phyloP scores from a whole-genome alignment of 2,888 invertebrate genomes.

The Erpobdella octoculata region DNA sequence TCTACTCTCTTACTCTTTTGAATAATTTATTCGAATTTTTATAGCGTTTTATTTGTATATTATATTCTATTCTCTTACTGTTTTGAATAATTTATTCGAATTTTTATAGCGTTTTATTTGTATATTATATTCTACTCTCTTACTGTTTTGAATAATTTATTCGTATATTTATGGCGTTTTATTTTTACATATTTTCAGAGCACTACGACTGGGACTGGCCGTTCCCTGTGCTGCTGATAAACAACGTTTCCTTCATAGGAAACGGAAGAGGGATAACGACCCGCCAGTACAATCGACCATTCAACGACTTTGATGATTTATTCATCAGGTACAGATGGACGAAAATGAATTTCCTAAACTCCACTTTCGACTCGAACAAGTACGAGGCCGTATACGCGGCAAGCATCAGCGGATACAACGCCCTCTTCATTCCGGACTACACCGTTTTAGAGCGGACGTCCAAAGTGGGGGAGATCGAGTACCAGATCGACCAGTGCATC shows the following conservation, averaged over 20 bases:
- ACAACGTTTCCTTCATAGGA: conserved; percentile 32
- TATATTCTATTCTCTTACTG: neutral
- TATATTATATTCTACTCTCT: neutral
- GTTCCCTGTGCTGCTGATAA: conserved; percentile 35
- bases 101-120: neutral
- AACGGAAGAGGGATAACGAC: conserved; percentile 47
- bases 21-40: neutral
- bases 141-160: neutral
- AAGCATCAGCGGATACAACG: conserved; percentile 50
- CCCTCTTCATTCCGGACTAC: conserved; percentile 48
- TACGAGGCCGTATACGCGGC: conserved; percentile 49
- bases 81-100: neutral
- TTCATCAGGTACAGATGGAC: conserved; percentile 47
- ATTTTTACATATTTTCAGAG: conserved; percentile 20
- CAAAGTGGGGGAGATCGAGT: conserved; percentile 79
- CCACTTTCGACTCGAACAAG: conserved; percentile 41
- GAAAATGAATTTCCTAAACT: conserved; percentile 41
- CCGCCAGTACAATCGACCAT: conserved; percentile 51
- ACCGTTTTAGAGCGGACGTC: conserved; percentile 44
- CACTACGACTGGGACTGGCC: conserved; percentile 36
- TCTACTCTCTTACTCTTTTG: neutral
- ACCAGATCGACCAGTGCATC: conserved; percentile 73
- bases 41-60: neutral
- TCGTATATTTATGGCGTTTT: neutral
- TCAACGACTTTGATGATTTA: conserved; percentile 47